These are phyloP conservation scores for Ptilodon capucinus DNA, from an alignment of 2,888 invertebrate genomes.

Conservation along the genomic window DNA sequence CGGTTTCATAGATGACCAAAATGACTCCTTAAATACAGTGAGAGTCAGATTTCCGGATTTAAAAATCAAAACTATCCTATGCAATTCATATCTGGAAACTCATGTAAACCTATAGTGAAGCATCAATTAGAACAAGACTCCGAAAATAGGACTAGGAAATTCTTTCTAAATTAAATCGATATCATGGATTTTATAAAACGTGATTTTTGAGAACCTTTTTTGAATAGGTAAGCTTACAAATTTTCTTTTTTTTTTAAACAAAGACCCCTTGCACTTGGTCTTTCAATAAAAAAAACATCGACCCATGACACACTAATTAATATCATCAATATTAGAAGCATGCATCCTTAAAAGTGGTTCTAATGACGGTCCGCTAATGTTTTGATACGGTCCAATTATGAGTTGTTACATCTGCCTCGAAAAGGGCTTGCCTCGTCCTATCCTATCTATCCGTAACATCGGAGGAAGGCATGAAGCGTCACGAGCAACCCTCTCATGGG, in stretches of 20 bases:
- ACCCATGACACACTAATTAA: neutral
- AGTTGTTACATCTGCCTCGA: conserved; percentile 69
- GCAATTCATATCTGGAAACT: too few species aligned
- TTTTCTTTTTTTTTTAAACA: neutral
- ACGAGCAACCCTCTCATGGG: conserved; percentile 72
- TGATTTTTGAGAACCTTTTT: too few species aligned
- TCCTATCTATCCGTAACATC: conserved; percentile 70
- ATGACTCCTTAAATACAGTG: too few species aligned
- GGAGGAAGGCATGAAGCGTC: conserved; percentile 55
- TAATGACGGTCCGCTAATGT: conserved; percentile 57
- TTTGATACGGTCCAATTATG: conserved; percentile 80
- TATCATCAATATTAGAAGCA: neutral
- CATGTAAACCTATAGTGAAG: too few species aligned
- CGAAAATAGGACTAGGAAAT: too few species aligned
- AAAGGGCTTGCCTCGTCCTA: conserved; percentile 55
- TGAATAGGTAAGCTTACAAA: neutral
- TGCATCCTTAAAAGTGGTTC: conserved; percentile 8
- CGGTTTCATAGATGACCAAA: too few species aligned
- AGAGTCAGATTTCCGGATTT: too few species aligned
- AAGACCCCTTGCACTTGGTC: neutral
- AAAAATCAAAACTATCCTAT: too few species aligned
- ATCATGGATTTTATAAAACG: too few species aligned
- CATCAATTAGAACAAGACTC: too few species aligned
- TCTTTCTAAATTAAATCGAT: too few species aligned
- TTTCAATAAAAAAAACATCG: neutral